Base-by-base conservation (phyloP, 2,113 vertebrate genomes). In the Deroptyus accipitrinus region DNA sequence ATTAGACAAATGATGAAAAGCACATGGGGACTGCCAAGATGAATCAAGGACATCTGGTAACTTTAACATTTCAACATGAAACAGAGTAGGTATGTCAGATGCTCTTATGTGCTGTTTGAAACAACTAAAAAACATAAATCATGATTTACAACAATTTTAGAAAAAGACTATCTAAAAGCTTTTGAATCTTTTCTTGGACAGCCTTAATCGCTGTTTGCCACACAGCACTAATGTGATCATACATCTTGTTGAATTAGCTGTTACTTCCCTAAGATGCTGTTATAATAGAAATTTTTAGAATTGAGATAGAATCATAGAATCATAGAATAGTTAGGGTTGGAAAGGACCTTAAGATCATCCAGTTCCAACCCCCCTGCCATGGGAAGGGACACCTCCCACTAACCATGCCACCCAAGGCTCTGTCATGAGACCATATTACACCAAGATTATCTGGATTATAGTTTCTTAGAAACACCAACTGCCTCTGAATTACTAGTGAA, bases 1-100 rank as follows among this genome's bases (percentile, higher is more conserved):
- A 93, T 88, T 81, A 94, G 74, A 86, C 81, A 79, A 94, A 90
- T 90, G 86, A 95, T 74, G 79, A 86, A 94, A 95, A 96, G 92
- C 86, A 91, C 94, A 95, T 7, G 92, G 88, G 94, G 92, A 94
- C 92, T 95, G 96, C 92, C 94, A 96, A 86, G 96, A 83, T 97
- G 68, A 93, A 77, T 93, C 95, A 93, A 95, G 86, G 94, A 89
- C 49, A 95, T 88, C 82, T 97, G 96, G 78, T 97, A 80, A 96
- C 63, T 96, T 93, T 72, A 97, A 84, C 69, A 91, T 91, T 93
- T 88, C 70, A 94, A 6, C 48, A 75, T 31, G 88, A 91, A 88
- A 20, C 62, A 61, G 87, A 73, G 55, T 52, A 92, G 88, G 86
- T 96, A 92, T 82, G 61, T 84, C 63, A 88, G 69, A 90, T 57